A percentile compares a stretch with the other conserved stretches of the same genome.
These are phyloP conservation scores for Magallana gigas DNA, from an alignment of 1,140 invertebrate genomes.

Conservation along the genomic window DNA sequence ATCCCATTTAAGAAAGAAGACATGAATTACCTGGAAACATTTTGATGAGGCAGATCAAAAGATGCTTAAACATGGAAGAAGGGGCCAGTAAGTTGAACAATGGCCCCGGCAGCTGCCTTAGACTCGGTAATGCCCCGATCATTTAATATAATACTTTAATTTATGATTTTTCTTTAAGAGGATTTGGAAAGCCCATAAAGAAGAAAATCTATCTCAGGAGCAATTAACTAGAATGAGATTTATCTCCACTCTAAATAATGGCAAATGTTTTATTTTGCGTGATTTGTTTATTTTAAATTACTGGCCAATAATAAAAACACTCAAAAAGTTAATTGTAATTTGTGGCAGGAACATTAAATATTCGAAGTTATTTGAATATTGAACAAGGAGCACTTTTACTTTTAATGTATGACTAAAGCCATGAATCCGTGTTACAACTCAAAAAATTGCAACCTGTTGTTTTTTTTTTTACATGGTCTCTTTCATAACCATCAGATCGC, in stretches of 20 bases:
- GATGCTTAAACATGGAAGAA: conserved; percentile 11
- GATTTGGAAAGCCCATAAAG: conserved; percentile 9
- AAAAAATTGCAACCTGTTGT: no score
- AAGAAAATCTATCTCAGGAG: conserved; percentile 11
- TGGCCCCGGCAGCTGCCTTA: background rate
- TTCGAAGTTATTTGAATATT: no score
- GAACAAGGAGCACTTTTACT: no score
- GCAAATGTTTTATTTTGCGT: background rate
- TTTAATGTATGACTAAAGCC: no score
- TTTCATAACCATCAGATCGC: no score
- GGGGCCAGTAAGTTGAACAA: conserved; percentile 22
- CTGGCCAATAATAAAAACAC: background rate
- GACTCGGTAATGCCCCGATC: background rate
- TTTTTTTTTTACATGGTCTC: no score
- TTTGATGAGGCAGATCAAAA: conserved; percentile 30
- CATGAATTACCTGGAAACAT: conserved; percentile 30
- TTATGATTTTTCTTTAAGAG: conserved; percentile 31
- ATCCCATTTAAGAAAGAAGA: conserved; percentile 13
- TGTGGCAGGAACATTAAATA: no score
- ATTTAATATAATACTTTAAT: conserved; percentile 36
- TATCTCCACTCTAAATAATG: conserved; percentile 24
- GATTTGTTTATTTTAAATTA: conserved; percentile 33
- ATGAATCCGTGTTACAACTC: no score
- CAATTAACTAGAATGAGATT: conserved; percentile 19
- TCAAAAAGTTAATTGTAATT: no score